Conservation (phyloP, 2,888 invertebrate genomes). For the Leptinotarsa tumamoca region DNA sequence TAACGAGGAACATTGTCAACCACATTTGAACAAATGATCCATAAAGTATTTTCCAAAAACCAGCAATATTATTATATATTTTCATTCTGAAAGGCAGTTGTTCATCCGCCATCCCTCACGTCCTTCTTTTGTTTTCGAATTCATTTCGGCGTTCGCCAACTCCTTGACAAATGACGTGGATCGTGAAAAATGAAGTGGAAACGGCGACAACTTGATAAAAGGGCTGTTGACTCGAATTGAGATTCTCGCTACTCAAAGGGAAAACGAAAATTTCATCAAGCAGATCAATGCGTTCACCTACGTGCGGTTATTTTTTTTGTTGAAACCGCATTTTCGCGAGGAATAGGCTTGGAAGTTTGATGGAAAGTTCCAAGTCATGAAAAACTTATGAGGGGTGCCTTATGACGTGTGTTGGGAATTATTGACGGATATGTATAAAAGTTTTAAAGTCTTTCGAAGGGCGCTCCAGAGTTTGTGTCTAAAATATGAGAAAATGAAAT, state of each 20-base stretch:
- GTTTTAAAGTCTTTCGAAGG: neutral
- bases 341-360: conserved; percentile 7
- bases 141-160: conserved; percentile 66
- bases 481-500: neutral
- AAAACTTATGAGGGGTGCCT: conserved; percentile 17
- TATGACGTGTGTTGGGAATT: conserved; percentile 11
- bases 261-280: conserved; percentile 43
- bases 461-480: neutral
- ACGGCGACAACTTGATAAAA: conserved; percentile 66
- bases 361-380: conserved; percentile 13
- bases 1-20: too few species aligned
- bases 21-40: too few species aligned
- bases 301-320: conserved; percentile 28
- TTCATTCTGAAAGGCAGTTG: conserved; percentile 19
- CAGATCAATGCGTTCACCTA: conserved; percentile 38
- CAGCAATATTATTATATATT: conserved; percentile 15
- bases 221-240: conserved; percentile 63
- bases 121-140: conserved; percentile 67
- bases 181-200: conserved; percentile 67
- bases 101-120: conserved; percentile 56
- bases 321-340: conserved; percentile 7
- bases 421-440: conserved; percentile 21
- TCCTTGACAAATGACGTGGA: conserved; percentile 67
- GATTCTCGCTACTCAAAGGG: conserved; percentile 53
- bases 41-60: neutral